phyloP scores from a whole-genome alignment of 2,797 vertebrate genomes.

The Mallotus villosus region DNA sequence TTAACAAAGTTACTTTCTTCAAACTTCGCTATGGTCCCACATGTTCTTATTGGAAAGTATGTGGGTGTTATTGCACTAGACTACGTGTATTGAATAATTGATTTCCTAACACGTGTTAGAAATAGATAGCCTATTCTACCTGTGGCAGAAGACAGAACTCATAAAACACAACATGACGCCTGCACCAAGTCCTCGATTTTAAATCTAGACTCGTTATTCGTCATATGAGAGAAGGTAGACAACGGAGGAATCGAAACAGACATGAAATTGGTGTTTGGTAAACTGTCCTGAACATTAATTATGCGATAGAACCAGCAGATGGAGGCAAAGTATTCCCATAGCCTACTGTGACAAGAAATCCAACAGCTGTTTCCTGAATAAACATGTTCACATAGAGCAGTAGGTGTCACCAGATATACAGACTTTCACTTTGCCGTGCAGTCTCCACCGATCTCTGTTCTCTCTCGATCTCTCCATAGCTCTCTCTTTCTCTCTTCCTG shows the following conservation, averaged over 20 bases:
- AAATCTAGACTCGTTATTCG: too few relatives aligned
- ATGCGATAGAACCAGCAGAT: neutral
- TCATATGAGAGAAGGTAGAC: too few relatives aligned
- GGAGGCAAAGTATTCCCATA: neutral
- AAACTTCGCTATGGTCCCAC: neutral
- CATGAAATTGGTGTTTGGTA: too few relatives aligned
- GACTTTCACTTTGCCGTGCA: neutral
- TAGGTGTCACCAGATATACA: neutral
- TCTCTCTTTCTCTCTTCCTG: constrained; percentile 6
- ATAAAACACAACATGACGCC: neutral
- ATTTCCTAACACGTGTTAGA: constrained; percentile 3
- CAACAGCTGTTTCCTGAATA: too few relatives aligned
- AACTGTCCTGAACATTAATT: neutral
- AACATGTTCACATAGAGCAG: neutral
- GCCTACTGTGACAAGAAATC: neutral
- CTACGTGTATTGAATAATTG: constrained; percentile 12
- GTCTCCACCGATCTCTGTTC: too few relatives aligned
- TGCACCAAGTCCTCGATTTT: too few relatives aligned
- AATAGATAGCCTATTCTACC: neutral
- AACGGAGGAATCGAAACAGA: too few relatives aligned
- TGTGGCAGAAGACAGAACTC: neutral
- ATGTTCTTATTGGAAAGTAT: neutral
- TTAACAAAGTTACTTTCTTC: neutral
- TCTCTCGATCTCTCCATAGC: too few relatives aligned
- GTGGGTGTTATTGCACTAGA: neutral